Evolutionary conservation across 1,140 invertebrate species (phyloP), one percentile per base, ranked within the genome.

Genomic region (Conus ventricosus): DNA sequence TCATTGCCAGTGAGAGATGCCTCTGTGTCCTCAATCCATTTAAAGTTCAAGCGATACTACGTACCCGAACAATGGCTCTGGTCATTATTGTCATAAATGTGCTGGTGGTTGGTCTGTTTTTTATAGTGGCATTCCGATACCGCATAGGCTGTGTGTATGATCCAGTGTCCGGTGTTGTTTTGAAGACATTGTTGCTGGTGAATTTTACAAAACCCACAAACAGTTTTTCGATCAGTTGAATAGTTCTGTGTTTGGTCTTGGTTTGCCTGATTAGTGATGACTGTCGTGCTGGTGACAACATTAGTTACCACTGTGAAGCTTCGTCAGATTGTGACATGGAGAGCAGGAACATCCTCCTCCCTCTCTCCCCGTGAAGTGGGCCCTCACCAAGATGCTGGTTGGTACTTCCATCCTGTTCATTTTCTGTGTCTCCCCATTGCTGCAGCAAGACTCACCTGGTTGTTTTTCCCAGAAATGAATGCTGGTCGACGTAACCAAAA

Each of bases 1-100:
- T 85, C 84, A 71, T 85, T 25, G 60, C 84, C n/a, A 85, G 57
- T 23, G 84, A 85, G 39, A n/a, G 84, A 39, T 85, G 84, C 39
- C 57, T 85, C n/a, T 85, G 84, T 57, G 57, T 85, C 84, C 57
- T 67, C 23, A 67, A n/a, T 71, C 84, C 84, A 11, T 60, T 85
- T 5, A 54, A 51, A 4, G 11, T 57, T n/a, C 84, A 85, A 4
- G 67, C 63, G 4, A 4, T 85, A 5, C 23, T 85, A 4, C 54
- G 57, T 13, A 85, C 84, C 15, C 71, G 63, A 51, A 85, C 84
- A 5, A 85, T 85, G 84, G 84, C 60, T 51, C n/a, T 67, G n/a
- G 27, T 85, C 60, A 54, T 85, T 0, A 25, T 55, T 20, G 0
- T 71, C 15, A 23, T 57, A 5, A 67, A 51, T 51, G 57, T 85